Evolutionary conservation across 2,113 vertebrate genomes (phyloP), one percentile per base, ranked within the genome.

Genomic region (Atrichornis clamosus): DNA sequence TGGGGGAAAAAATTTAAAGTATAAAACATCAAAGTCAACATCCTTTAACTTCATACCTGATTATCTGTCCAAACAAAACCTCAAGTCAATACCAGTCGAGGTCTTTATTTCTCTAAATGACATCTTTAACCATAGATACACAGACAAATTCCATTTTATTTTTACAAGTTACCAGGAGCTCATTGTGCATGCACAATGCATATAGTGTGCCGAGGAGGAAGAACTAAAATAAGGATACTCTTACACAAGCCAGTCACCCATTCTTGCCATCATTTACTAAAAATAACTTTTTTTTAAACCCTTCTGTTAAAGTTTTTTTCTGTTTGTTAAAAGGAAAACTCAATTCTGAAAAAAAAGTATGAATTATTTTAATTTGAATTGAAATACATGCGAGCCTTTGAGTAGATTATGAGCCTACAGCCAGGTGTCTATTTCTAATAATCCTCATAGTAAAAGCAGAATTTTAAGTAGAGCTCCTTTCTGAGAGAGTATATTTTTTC

Each of bases 341-440:
- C 16, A 59, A 7, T 33, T 59, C 11, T 68, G 35, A 1, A 81
- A 74, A 72, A 76, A 30, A 32, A 41, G n/a, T 0, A 80, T 23
- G 46, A 14, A 15, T 67, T 86, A 5, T 56, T 74, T 80, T 30
- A 32, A 70, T 72, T 72, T 83, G 33, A 84, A 64, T 90, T 39
- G 49, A 90, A 87, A 94, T 17, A 77, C 20, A 93, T 11, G 8
- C 69, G 95, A 44, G 28, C 15, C 76, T 96, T 86, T 93, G 59
- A 94, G 49, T 14, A 97, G 87, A 94, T 88, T 84, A 93, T 50
- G 91, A 93, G 84, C 56, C 49, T 95, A 83, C 20, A 90, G 22
- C 41, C 59, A 95, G 26, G 63, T 85, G 87, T 90, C 90, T 96
- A 89, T 96, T 97, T 95, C 95, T 97, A 91, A 85, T 55, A 79